Conservation (phyloP, 2,113 vertebrate genomes). For the Apeltes quadracus region DNA sequence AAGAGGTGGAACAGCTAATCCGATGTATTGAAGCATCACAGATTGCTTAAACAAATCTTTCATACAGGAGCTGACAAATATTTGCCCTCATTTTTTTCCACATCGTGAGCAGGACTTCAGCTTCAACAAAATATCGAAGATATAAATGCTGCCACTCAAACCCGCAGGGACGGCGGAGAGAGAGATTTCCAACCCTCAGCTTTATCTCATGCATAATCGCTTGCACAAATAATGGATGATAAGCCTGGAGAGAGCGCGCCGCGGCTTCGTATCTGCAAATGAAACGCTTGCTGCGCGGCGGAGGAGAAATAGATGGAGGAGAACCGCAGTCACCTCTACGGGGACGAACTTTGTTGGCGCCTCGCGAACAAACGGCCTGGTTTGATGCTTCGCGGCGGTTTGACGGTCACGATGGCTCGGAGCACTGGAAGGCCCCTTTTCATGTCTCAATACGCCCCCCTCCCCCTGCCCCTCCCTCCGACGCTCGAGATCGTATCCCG, state of each 20-base stretch:
- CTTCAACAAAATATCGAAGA: conserved; percentile 18
- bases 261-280: conserved; percentile 39
- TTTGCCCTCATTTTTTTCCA: conserved; percentile 52
- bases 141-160: conserved; percentile 9
- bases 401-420: conserved; percentile 59
- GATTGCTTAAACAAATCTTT: conserved; percentile 22
- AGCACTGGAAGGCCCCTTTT: conserved; percentile 74
- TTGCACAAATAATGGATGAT: conserved; percentile 52
- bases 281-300: conserved; percentile 22
- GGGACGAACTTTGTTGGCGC: conserved; percentile 48
- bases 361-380: conserved; percentile 55
- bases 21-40: neutral
- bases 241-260: neutral
- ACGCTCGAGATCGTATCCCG: conserved; percentile 20
- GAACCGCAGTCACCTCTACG: conserved; percentile 30
- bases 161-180: conserved; percentile 23
- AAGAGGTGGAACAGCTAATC: conserved; percentile 5
- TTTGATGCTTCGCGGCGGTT: conserved; percentile 55
- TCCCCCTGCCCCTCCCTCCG: neutral
- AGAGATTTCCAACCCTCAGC: conserved; percentile 46
- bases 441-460: conserved; percentile 62
- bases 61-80: conserved; percentile 2
- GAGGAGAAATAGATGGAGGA: conserved; percentile 16
- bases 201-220: conserved; percentile 56
- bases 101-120: neutral